Evolutionary conservation across 2,888 invertebrate species (phyloP).

Genomic region (Dicyrtoma fusca): DNA sequence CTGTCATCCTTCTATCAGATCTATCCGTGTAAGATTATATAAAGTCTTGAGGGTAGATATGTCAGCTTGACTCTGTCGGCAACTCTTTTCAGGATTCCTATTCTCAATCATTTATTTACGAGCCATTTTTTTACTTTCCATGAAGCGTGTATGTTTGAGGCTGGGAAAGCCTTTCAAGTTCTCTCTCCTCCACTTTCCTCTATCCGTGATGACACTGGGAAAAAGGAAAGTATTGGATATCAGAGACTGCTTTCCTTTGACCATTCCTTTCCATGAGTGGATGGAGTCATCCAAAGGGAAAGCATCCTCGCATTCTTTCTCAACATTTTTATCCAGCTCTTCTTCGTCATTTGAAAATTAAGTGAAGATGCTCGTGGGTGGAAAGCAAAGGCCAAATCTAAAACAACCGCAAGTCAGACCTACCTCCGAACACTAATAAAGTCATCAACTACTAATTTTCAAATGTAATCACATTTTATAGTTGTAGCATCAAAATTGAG

Average conservation of each 20-base stretch:
- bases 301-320: not conserved
- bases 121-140: conserved; percentile 3
- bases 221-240: conserved; percentile 10
- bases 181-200: not conserved
- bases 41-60: not conserved
- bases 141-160: not conserved
- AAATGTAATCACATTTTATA: no score
- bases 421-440: no score
- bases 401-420: no score
- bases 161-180: not conserved
- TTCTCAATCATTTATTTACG: conserved; percentile 33
- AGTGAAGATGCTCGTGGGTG: no score
- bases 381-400: no score
- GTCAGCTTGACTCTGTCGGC: conserved; percentile 13
- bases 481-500: no score
- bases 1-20: no score
- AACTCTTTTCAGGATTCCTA: conserved; percentile 1
- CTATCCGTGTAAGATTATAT: no score
- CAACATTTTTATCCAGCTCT: not conserved
- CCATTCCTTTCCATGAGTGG: not conserved
- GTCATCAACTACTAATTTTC: no score
- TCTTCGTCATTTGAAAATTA: no score
- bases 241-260: not conserved
- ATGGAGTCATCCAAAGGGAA: no score
- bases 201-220: conserved; percentile 11